Conservation (phyloP, 2,797 vertebrate species). For the Pangasius sanitwongsei region DNA sequence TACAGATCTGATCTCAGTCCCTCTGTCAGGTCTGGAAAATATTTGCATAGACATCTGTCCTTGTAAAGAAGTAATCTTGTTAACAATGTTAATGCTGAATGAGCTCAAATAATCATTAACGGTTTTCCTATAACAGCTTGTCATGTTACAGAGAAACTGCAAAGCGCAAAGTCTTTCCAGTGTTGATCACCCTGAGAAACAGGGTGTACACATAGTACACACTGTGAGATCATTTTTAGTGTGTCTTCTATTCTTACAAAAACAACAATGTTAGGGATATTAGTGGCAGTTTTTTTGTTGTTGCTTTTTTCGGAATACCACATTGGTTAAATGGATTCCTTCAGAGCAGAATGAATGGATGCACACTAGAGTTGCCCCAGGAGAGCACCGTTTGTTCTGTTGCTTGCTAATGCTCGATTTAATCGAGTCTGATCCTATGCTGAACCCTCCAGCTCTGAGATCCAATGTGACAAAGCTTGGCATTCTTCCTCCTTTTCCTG, state of each 20-base stretch:
- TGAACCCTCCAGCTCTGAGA: slow-evolving; percentile 22
- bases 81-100: not conserved
- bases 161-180: not conserved
- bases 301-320: not conserved
- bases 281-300: not conserved
- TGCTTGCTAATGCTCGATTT: slow-evolving; percentile 11
- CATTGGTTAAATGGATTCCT: slow-evolving; percentile 28
- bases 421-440: slow-evolving; percentile 35
- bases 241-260: not conserved
- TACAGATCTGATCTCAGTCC: not conserved
- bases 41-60: not conserved
- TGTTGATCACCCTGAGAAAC: not conserved
- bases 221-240: not conserved
- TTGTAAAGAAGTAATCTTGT: not conserved
- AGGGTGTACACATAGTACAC: too few species aligned
- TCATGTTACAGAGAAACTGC: not conserved
- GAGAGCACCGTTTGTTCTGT: slow-evolving; percentile 36
- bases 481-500: slow-evolving; percentile 1
- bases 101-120: not conserved
- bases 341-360: slow-evolving; percentile 26
- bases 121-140: not conserved
- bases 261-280: not conserved
- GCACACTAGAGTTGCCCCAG: slow-evolving; percentile 24
- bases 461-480: slow-evolving; percentile 39
- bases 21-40: not conserved